Base-by-base conservation (phyloP, 1,140 invertebrate species). In the Liolophura sinensis region DNA sequence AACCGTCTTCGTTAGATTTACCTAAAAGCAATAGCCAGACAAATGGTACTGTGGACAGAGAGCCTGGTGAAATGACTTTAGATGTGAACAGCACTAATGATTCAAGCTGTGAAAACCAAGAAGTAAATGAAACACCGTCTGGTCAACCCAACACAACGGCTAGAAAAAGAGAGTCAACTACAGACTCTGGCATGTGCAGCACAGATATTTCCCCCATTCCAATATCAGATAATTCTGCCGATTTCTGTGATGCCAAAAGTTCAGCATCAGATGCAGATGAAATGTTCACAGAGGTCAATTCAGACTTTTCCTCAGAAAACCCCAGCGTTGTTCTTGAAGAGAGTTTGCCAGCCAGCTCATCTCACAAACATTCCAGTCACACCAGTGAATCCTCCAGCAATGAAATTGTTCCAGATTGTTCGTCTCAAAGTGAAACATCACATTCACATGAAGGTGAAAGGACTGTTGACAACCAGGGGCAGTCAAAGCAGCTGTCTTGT, bases 151-250 rank as follows among this genome's bases (percentile, higher is more conserved):
- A 25, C 22, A 25, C 25, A 18, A 27, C 16, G 25, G 52, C 59
- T 61, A 50, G 27, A 31, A 40, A 25, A 68, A 57, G 64, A n/a
- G 62, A 64, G 49, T 73, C 75, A 24, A 72, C 72, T 20, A 68
- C 68, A 49, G 77, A 79, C 63, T 79, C 71, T 22, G 77, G 77
- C 20, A 54, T 77, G 11, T 77, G 73, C 57, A 75, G 74, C 62
- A 70, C 70, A 14, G 73, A 76, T 64, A 65, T 75, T 15, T 79
- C 78, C 7, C 78, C 75, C 48, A 48, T 72, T 24, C 71, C 72
- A 59, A 56, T 59, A 18, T 64, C 67, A 0, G 67, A 67, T 16
- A 64, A 69, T 25, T 64, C 52, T 40, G 63, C 61, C 27, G 20
- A 60, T 60, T 48, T 20, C 16, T 52, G 40, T 20, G 51, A 64